Evolutionary conservation across 1,140 invertebrate genomes (phyloP).

Genomic region (Halyomorpha halys): DNA sequence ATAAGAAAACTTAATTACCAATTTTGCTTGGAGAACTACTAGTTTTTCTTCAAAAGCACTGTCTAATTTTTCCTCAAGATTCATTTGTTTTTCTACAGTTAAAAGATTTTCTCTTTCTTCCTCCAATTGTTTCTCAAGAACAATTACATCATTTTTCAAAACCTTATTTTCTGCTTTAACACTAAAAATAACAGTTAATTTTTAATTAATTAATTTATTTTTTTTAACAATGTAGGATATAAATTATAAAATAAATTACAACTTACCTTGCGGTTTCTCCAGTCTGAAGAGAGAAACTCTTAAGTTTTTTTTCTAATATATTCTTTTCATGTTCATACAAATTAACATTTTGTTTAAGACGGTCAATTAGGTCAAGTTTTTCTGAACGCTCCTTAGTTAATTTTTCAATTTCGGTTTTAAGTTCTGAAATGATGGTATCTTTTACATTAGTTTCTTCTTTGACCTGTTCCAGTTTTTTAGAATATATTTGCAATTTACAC

Average conservation of each 20-base stretch:
- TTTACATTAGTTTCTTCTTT: not conserved
- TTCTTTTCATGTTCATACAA: constrained; percentile 25
- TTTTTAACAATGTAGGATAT: not conserved
- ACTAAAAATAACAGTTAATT: not conserved
- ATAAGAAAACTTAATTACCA: not conserved
- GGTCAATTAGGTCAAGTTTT: not conserved
- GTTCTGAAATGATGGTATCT: not conserved
- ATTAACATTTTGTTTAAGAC: constrained; percentile 18
- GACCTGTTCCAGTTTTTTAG: not conserved
- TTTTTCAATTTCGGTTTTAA: not conserved
- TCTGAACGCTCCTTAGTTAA: not conserved
- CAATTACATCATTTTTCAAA: no score
- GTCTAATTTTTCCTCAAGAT: constrained; percentile 11
- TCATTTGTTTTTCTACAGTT: not conserved
- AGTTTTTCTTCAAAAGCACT: constrained; percentile 17
- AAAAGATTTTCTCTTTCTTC: not conserved
- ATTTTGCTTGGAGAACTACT: not conserved
- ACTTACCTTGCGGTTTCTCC: constrained; percentile 7
- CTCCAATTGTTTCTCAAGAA: no score
- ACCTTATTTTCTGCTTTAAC: not conserved
- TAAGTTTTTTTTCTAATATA: constrained; percentile 19
- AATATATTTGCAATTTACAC: not conserved
- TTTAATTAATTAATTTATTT: not conserved
- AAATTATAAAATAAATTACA: not conserved
- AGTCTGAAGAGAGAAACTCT: not conserved